Percentiles rank a stretch among this genome's conserved stretches.
phyloP scores from a whole-genome alignment of 1,140 invertebrate species.

The Lutraria rhynchaena region DNA sequence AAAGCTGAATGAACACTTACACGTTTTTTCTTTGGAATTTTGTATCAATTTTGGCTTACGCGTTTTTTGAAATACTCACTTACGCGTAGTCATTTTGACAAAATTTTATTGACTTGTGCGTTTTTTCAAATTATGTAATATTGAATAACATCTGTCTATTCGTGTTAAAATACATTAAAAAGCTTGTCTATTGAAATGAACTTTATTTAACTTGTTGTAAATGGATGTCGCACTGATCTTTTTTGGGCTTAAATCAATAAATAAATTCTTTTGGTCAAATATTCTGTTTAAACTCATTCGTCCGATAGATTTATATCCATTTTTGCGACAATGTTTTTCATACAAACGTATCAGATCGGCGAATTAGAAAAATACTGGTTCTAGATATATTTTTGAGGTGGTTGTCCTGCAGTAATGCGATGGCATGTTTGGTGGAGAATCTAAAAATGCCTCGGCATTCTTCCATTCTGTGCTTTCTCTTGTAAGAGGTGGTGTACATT shows the following conservation, averaged over 20 bases:
- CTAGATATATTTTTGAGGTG: conserved; percentile 3
- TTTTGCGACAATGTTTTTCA: not conserved
- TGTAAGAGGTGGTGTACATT: not conserved
- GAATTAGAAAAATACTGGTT: conserved; percentile 22
- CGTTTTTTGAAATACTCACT: not conserved
- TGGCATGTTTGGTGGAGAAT: conserved; percentile 3
- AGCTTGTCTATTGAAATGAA: no score
- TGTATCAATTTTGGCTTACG: not conserved
- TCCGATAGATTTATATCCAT: not conserved
- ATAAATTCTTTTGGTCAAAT: conserved; percentile 2
- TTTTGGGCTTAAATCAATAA: conserved; percentile 28
- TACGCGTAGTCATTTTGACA: not conserved
- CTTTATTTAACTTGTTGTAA: not conserved
- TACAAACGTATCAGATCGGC: conserved; percentile 12
- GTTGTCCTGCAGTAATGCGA: conserved; percentile 30
- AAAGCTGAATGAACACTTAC: conserved; percentile 7
- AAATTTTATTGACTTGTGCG: no score
- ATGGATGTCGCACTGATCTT: conserved; percentile 34
- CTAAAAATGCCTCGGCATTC: not conserved
- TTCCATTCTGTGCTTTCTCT: not conserved
- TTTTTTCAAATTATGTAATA: no score
- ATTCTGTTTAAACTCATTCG: conserved; percentile 5
- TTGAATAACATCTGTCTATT: no score
- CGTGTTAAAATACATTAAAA: no score
- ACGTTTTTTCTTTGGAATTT: not conserved